phyloP scores from a whole-genome alignment of 2,888 invertebrate species.

The Pristionchus entomophagus region DNA sequence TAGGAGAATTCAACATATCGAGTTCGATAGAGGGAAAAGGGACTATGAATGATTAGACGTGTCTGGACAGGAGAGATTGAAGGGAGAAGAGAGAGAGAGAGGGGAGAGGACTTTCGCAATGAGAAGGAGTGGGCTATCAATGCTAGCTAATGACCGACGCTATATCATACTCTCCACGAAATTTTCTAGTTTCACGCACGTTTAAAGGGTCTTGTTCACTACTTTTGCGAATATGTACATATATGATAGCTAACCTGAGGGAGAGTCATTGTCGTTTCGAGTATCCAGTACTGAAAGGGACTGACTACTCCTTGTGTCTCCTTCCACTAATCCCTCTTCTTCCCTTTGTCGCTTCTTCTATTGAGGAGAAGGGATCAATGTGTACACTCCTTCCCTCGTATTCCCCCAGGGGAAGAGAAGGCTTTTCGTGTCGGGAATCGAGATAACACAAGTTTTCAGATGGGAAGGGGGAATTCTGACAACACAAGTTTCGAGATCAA shows the following conservation, averaged over 20 bases:
- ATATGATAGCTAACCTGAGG: conserved; percentile 14
- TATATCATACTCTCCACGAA: no score
- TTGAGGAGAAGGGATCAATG: background rate
- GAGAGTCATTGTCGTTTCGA: conserved; percentile 18
- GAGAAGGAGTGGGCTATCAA: background rate
- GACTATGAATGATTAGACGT: background rate
- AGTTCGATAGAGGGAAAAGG: background rate
- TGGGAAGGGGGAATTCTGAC: background rate
- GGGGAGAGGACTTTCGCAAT: background rate
- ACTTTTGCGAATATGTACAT: no score
- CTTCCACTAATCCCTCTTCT: conserved; percentile 16
- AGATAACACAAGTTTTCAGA: background rate
- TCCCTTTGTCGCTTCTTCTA: background rate
- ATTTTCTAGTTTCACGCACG: no score
- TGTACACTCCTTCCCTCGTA: conserved; percentile 17
- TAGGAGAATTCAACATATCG: background rate
- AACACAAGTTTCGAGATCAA: background rate
- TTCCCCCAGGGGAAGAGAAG: background rate
- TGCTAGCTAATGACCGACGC: no score
- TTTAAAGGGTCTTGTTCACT: no score
- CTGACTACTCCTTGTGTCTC: conserved; percentile 10
- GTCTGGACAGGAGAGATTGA: background rate
- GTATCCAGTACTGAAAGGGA: background rate
- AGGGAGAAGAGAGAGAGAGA: background rate
- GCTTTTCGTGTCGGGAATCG: conserved; percentile 25